Evolutionary conservation across 1,140 invertebrate genomes (phyloP).

Genomic region (Geopemphigus sp.): DNA sequence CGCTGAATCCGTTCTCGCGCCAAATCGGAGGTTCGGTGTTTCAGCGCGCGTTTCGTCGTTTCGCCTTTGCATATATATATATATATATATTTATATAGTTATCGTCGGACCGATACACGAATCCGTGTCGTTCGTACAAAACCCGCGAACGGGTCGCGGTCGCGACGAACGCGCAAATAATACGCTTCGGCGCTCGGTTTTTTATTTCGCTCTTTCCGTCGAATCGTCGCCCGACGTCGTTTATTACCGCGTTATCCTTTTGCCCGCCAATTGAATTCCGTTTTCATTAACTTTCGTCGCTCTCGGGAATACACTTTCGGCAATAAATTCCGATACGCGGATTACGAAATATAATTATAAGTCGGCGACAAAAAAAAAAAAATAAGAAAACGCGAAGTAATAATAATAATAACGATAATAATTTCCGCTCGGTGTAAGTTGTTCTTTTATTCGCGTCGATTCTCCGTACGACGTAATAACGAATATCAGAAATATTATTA

Average conservation of each 20-base stretch:
- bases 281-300: constrained; percentile 18
- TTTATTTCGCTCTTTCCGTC: background rate
- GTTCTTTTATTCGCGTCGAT: constrained; percentile 1
- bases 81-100: too few species aligned
- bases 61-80: too few species aligned
- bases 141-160: too few species aligned
- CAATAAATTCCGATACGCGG: constrained; percentile 26
- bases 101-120: too few species aligned
- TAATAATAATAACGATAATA: background rate
- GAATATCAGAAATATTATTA: background rate
- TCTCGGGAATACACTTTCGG: background rate
- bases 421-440: background rate
- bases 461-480: background rate
- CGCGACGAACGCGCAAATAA: too few species aligned
- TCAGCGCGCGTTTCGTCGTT: too few species aligned
- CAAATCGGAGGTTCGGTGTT: too few species aligned
- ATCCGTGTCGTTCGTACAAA: too few species aligned
- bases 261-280: constrained; percentile 9
- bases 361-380: constrained; percentile 17
- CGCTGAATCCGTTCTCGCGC: too few species aligned
- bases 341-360: constrained; percentile 31
- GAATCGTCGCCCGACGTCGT: background rate
- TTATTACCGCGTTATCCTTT: background rate
- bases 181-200: too few species aligned
- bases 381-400: too few species aligned